Base-by-base conservation (phyloP, 2,888 invertebrate species). In the Cancer borealis region DNA sequence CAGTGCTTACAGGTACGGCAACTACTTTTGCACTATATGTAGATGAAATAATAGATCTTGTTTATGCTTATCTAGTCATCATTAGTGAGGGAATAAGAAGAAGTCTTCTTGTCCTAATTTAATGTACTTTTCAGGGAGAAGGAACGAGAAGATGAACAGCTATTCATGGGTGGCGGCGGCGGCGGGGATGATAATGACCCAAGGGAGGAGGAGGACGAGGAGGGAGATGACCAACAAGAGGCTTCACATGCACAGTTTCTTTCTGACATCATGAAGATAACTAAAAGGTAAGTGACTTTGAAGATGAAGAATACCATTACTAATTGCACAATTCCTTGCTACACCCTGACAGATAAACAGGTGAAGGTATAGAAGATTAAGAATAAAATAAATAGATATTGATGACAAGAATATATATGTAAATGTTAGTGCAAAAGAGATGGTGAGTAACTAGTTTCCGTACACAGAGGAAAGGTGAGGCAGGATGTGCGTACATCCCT, bases 401-500 rank as follows among this genome's bases (percentile, higher is more conserved):
- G 39, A 39, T 39, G 39, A 39, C 39, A 39, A 39, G 39, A 39
- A 39, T 39, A 39, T 39, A 2, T 39, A 39, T 39, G 39, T 39
- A 1, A 39, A 39, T 39, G 39, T 39, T 39, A 39, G 39, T 39
- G 39, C 2, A 39, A 39, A 39, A 39, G 39, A 39, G 39, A 39
- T 39, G 39, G 39, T 39, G 39, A 39, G 39, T 39, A 39, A 39
- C 26, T 17, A 26, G 12, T 17, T 30, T 14, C 84, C 30, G 14
- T 39, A 26, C 90, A 30, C 92, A 92, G 92, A 39, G n/a, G 21
- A 1, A 88, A 45, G n/a, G 45, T 60, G 46, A 8, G 30, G 66
- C 88, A 60, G n/a, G 92, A 54, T n/a, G 92, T 92, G 8, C 92
- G 92, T 10, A 92, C 92, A 3, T 88, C 88, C 14, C 60, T 92